Evolutionary conservation across 2,888 invertebrate species (phyloP).

Genomic region (Pyrrhia umbra): DNA sequence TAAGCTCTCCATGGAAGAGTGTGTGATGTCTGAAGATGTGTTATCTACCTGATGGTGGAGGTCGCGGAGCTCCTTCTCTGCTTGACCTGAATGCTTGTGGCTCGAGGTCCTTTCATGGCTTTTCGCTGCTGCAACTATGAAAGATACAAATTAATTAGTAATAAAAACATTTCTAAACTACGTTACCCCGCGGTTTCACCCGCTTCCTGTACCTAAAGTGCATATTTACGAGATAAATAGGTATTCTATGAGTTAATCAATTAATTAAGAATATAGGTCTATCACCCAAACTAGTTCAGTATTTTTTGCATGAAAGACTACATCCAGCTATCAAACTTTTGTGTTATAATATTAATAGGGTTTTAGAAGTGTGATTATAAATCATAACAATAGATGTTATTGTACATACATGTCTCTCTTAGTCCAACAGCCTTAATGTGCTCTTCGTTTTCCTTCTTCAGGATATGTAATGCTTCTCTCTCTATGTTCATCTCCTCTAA

Average conservation of each 20-base stretch:
- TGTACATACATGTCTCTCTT: slow-evolving; percentile 78
- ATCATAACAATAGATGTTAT: background rate
- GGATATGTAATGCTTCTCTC: slow-evolving; percentile 63
- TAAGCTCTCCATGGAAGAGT: slow-evolving; percentile 81
- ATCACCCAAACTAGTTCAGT: too few relatives aligned
- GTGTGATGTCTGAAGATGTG: slow-evolving; percentile 79
- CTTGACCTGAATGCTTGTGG: slow-evolving; percentile 66
- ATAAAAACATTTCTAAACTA: too few relatives aligned
- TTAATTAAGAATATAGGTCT: too few relatives aligned
- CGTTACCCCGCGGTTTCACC: too few relatives aligned
- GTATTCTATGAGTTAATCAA: too few relatives aligned
- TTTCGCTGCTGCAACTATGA: slow-evolving; percentile 74
- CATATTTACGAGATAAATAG: too few relatives aligned
- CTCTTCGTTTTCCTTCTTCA: slow-evolving; percentile 76
- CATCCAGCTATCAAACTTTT: too few relatives aligned
- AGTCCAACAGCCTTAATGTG: slow-evolving; percentile 74
- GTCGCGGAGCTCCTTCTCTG: slow-evolving; percentile 70
- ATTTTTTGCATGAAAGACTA: too few relatives aligned
- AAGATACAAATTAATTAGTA: slow-evolving; percentile 27
- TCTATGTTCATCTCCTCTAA: slow-evolving; percentile 66
- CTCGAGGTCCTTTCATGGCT: slow-evolving; percentile 71
- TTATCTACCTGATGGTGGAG: slow-evolving; percentile 84
- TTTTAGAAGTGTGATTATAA: too few relatives aligned
- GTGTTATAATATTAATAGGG: too few relatives aligned
- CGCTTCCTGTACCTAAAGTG: too few relatives aligned